Evolutionary conservation across 2,888 invertebrate genomes (phyloP).

Genomic region (Scelioninae gen. 1): DNA sequence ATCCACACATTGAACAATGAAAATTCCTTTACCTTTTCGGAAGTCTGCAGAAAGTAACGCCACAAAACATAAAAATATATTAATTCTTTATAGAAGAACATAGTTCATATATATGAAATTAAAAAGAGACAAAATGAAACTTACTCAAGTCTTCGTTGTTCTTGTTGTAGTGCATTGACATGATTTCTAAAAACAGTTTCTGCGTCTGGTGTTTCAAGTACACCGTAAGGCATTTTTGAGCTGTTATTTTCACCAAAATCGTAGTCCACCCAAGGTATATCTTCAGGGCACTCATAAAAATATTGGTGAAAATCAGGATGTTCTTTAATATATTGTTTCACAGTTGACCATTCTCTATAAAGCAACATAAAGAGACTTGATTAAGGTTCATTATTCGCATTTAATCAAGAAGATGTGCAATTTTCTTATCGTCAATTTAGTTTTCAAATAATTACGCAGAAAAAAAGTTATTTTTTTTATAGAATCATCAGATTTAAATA

Average conservation of each 20-base stretch:
- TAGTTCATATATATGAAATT: too few relatives aligned
- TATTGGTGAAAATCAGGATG: conserved; percentile 97
- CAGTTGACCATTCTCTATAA: conserved; percentile 93
- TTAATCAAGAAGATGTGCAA: too few relatives aligned
- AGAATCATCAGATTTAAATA: too few relatives aligned
- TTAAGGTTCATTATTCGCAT: too few relatives aligned
- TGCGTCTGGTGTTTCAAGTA: conserved; percentile 95
- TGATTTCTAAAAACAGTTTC: conserved; percentile 96
- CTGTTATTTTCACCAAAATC: conserved; percentile 89
- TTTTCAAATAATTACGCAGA: too few relatives aligned
- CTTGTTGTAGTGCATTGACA: conserved; percentile 95
- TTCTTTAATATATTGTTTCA: conserved; percentile 92
- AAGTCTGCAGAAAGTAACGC: conserved; percentile 85
- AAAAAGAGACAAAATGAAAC: too few relatives aligned
- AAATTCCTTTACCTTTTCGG: conserved; percentile 85
- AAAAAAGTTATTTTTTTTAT: too few relatives aligned
- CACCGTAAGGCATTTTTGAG: conserved; percentile 95
- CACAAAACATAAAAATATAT: conserved; percentile 84
- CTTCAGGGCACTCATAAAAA: conserved; percentile 93
- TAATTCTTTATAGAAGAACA: conserved; percentile 70
- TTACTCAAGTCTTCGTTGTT: conserved; percentile 96
- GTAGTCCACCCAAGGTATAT: conserved; percentile 91
- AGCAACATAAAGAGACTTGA: too few relatives aligned
- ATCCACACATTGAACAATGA: conserved; percentile 55
- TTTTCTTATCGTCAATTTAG: too few relatives aligned